Evolutionary conservation across 2,888 invertebrate species (phyloP), one percentile per base, ranked within the genome.

Genomic region (Lasioglossum figueresi): DNA sequence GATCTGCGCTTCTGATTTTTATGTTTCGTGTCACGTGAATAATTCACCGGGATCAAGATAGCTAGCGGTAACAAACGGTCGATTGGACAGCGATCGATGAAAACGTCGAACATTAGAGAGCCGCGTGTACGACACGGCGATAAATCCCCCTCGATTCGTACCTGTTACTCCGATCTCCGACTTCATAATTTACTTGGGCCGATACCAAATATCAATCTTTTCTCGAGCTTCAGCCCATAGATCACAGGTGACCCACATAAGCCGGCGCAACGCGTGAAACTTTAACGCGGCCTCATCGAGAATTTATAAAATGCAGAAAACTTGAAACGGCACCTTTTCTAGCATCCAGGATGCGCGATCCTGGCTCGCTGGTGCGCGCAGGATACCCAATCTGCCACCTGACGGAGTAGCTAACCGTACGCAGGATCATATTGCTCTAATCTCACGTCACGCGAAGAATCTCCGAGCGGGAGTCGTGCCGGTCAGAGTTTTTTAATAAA

Each of bases 341-440:
- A 37, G 59, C 59, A 34, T 19, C 31, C 52, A 59, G 31, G 12
- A 52, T 16, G 68, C 68, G 70, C 74, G 76, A 80, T 71, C 68
- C 72, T 4, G 37, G 37, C 19, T 31, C 73, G 27, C 19, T 31
- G 14, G 43, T 79, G 40, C n/a, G 45, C 43, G n/a, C 23, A 31
- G 40, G 43, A 16, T 56, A 56, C 40, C 71, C 71, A 31, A 89
- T 34, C 37, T 89, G 87, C 86, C 79, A 89, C 27, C 84, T 85
- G 74, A 84, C 76, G 74, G 91, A 89, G 83, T 91, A 83, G 70
- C 79, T 88, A 76, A 92, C 83, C 34, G 91, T 93, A 52, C 86
- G 83, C 40, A 91, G 79, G 63, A 92, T 82, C 92, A 92, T 93
- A 74, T 86, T 88, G 70, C 14, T n/a, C 56, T 72, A 56, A 78